A percentile compares a stretch with the other conserved stretches of the same genome.
Evolutionary conservation across 2,113 vertebrate genomes (phyloP).

Genomic region (Gallinago undulata): DNA sequence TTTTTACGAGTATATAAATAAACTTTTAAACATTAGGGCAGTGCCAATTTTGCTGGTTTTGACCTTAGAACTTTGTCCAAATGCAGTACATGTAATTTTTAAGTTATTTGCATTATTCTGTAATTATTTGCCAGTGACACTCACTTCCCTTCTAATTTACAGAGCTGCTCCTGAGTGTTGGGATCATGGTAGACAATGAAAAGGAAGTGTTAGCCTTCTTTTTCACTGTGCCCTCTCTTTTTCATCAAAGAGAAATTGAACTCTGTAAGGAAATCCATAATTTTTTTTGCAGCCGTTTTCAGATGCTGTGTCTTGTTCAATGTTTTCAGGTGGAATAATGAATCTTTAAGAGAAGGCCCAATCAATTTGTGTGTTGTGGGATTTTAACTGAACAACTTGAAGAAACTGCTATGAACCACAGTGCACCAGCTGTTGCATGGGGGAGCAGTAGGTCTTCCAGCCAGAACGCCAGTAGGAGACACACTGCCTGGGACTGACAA

Average conservation of each 20-base stretch:
- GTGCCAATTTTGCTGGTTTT: not conserved
- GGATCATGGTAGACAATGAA: not conserved
- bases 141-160: not conserved
- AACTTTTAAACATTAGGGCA: not conserved
- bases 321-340: not conserved
- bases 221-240: not conserved
- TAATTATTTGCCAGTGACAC: not conserved
- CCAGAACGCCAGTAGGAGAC: not conserved
- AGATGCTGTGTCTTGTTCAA: not conserved
- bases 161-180: not conserved
- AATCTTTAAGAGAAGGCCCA: not conserved
- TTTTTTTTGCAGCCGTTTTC: not conserved
- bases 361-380: not conserved
- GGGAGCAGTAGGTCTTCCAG: not conserved
- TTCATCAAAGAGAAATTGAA: not conserved
- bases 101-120: not conserved
- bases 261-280: not conserved
- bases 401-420: not conserved
- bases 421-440: not conserved
- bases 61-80: not conserved
- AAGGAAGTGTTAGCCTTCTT: not conserved
- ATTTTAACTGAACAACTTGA: not conserved
- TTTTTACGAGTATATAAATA: not conserved
- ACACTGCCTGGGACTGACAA: not conserved
- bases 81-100: not conserved